Base-by-base conservation (phyloP, 2,888 invertebrate genomes). In the Macrophya alboannulata region DNA sequence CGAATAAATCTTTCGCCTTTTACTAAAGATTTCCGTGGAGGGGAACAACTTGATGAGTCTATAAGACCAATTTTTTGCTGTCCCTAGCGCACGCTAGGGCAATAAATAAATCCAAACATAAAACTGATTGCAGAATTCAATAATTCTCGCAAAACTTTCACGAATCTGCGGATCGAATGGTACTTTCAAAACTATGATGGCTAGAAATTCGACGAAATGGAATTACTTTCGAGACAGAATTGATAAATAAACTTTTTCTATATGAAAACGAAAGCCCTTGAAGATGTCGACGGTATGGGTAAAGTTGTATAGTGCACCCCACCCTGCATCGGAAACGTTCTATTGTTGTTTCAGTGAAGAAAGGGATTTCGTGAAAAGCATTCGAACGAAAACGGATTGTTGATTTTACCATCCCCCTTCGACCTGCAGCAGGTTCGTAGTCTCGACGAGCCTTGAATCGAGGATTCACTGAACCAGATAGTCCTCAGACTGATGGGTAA, bases 1-100 rank as follows among this genome's bases (percentile, higher is more conserved):
- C 94, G 94, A 86, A 92, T 93, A 93, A 94, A 94, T 94, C 94
- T 94, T 94, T 94, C 94, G 94, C 94, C 94, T 94, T 94, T 94
- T 94, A 94, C 94, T 94, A 94, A 94, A 94, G 93, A 93, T 94
- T 93, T 92, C 93, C 92, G 93, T 93, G 93, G 91, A 91, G 92
- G 92, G 91, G 92, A 92, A 90, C 92, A 91, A 83, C 86, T 86
- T 89, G 90, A 92, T 91, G 92, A 92, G 91, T 91, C 90, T 91
- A 89, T 89, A 87, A 88, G 86, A 81, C 71, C 88, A 92, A 92
- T 92, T 93, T 93, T 93, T 91, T 90, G 87, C 43, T 85, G 88
- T 87, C 86, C 90, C 89, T 87, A 88, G 90, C 90, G 88, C 10
- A 89, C 90, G 90, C 90, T 87, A 90, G 90, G 90, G 89, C 90